Evolutionary conservation across 2,113 vertebrate species (phyloP), one percentile per base, ranked within the genome.

Genomic region (Syngnathus typhle): DNA sequence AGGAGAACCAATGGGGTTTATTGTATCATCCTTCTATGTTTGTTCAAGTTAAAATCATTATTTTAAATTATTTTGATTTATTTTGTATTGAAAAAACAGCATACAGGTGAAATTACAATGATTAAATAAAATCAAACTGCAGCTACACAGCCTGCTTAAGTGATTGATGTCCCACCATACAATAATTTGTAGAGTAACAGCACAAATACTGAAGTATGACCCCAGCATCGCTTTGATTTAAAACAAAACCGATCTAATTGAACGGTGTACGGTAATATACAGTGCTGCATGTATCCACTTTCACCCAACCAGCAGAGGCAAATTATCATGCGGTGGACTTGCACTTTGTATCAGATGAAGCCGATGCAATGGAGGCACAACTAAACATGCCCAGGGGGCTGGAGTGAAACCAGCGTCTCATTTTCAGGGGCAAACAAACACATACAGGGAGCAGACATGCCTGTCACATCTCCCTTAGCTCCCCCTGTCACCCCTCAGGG

Each of bases 381-480:
- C 84, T 87, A 85, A 88, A 81, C 77, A 79, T 88, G 86, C 85
- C 88, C 87, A 86, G 74, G 82, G 87, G 89, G 87, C 75, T 73
- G 68, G 19, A 81, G 78, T 76, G 82, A 87, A 82, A 82, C 79
- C 49, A 72, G 85, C 78, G 82, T 88, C 86, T 91, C 82, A 63
- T 86, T 89, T 90, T 88, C 86, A 88, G 87, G 86, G 84, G 82
- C 88, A 88, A 82, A 85, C 85, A 81, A 84, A 88, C 82, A 86
- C 75, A 84, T 89, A 88, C 89, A 90, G 83, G 78, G 81, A 90
- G 80, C 90, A 92, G 90, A 91, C 88, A 85, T 77, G 82, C 79
- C 91, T 91, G 91, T 91, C 90, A 91, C 87, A 83, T 91, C 89
- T 82, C 85, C 73, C 85, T 88, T 85, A 88, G 80, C 84, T 89